Evolutionary conservation across 1,140 invertebrate genomes (phyloP), one percentile per base, ranked within the genome.

Genomic region (Oreohelix idahoensis): DNA sequence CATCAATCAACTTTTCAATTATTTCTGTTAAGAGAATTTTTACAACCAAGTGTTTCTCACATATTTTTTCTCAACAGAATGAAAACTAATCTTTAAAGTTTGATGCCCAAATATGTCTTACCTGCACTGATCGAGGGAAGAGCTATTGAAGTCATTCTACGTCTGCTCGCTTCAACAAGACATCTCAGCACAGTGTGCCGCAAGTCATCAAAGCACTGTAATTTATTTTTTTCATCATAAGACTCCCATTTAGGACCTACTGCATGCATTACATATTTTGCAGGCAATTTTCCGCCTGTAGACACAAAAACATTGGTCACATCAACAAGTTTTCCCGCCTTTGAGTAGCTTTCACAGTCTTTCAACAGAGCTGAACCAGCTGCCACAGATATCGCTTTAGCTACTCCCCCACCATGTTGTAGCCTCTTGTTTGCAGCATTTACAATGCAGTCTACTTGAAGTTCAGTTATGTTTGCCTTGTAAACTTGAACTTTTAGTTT

Each of bases 371-470:
- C 45, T 70, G 53, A 35, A 20, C 88, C 86, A 53, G 86, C 88
- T 51, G 87, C 87, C 8, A 85, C 49, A 29, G 85, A 71, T 90
- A 98, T 98, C 17, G 96, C 96, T 82, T 96, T 96, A 93, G 97
- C 97, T 42, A 98, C 84, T 92, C 97, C 97, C 63, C 96, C 96
- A 36, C 96, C 96, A 75, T 96, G 96, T 42, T 94, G 89, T 32
- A 98, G 93, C 32, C 90, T 89, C 15, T 93, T 94, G 92, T 98
- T 98, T 2, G 97, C 97, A 77, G 97, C 97, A 94, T 98, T 98
- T 0, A 98, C 97, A 89, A 98, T 97, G 0, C 95, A 96, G 94
- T 97, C 96, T 69, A 97, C 94, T 94, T 96, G 95, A 13, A 97
- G 92, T 66, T 93, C 94, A 0, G 96, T 97, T 29, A 98, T 97